These are phyloP conservation scores for Lithobius niger DNA, from an alignment of 1,140 invertebrate genomes.

Conservation along the genomic window DNA sequence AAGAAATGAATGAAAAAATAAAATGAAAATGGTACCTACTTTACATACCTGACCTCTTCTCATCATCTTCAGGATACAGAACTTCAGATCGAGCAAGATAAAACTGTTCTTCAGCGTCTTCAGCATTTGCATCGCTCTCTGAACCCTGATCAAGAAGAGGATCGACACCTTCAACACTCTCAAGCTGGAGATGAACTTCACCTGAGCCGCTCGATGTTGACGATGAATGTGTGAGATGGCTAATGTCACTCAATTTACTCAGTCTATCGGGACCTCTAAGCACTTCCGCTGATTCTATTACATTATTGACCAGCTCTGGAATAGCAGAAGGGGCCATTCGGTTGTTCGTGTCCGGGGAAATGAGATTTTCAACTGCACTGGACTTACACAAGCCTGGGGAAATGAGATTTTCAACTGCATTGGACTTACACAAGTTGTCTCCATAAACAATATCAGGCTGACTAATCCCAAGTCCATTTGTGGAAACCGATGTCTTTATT, in stretches of 20 bases:
- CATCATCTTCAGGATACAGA: neutral
- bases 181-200: neutral
- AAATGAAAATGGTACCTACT: no score
- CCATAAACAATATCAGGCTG: no score
- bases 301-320: neutral
- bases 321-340: neutral
- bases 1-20: no score
- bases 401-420: neutral
- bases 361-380: neutral
- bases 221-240: no score
- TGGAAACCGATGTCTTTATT: neutral
- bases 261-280: no score
- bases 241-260: no score
- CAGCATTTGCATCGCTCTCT: neutral
- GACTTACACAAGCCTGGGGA: neutral
- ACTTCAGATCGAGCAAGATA: neutral
- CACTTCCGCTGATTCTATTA: neutral
- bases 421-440: neutral
- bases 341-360: neutral
- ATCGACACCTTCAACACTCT: neutral
- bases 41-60: conserved; percentile 5
- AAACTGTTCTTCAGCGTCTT: neutral
- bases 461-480: no score
- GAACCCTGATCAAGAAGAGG: neutral
- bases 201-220: neutral